phyloP scores from a whole-genome alignment of 2,797 vertebrate genomes.

The Acanthopagrus latus region DNA sequence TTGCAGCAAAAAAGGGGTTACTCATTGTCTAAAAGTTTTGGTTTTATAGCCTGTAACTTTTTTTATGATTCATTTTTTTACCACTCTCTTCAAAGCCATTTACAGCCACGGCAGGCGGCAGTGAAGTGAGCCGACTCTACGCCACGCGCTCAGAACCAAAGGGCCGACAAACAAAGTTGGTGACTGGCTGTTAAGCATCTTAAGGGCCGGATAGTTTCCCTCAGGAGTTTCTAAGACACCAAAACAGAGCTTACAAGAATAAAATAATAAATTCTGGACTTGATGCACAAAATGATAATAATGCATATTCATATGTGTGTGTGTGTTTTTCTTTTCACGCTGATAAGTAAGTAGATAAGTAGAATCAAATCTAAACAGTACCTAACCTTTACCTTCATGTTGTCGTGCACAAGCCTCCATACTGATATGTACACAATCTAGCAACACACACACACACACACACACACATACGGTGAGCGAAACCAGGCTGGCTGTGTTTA shows the following conservation, averaged over 20 bases:
- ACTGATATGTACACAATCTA: slow-evolving; percentile 37
- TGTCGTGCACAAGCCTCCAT: slow-evolving; percentile 12
- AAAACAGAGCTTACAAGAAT: slow-evolving; percentile 7
- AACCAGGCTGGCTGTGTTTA: slow-evolving; percentile 79
- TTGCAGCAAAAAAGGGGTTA: neutral
- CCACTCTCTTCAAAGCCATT: neutral
- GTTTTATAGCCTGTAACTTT: neutral
- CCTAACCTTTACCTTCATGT: slow-evolving; percentile 1
- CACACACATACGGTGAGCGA: slow-evolving; percentile 45
- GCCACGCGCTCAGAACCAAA: neutral
- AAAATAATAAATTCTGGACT: too few species aligned
- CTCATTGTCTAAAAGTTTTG: neutral
- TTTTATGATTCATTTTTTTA: neutral
- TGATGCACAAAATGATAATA: too few species aligned
- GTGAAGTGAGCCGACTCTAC: neutral
- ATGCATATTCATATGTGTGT: too few species aligned
- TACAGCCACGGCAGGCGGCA: neutral
- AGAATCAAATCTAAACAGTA: neutral
- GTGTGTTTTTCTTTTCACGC: too few species aligned
- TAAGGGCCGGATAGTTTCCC: neutral
- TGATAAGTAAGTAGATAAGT: too few species aligned
- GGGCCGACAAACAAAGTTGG: neutral
- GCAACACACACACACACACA: slow-evolving; percentile 30
- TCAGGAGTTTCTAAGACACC: neutral
- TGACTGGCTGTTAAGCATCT: neutral